Conservation (phyloP, 2,113 vertebrate species). For the Lepisosteus osseus region DNA sequence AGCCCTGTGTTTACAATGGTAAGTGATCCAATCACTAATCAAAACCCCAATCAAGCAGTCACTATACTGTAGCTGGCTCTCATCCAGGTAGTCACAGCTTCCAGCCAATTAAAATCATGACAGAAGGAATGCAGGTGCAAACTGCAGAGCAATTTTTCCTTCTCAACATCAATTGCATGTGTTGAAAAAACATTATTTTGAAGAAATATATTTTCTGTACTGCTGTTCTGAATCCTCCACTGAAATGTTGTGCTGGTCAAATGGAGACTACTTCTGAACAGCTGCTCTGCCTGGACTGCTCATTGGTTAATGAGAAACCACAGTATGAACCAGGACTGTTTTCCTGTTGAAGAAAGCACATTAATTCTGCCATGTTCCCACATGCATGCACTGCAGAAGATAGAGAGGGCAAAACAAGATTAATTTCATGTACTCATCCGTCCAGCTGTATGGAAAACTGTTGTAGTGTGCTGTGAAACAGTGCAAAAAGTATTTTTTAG, state of each 20-base stretch:
- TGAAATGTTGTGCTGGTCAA: neutral
- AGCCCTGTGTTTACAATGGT: constrained; percentile 7
- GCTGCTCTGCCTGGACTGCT: too few relatives aligned
- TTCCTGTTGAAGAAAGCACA: too few relatives aligned
- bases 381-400: too few relatives aligned
- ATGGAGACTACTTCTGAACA: too few relatives aligned
- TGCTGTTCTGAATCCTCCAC: neutral
- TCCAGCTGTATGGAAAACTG: too few relatives aligned
- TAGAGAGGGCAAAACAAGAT: too few relatives aligned
- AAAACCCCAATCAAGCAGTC: constrained; percentile 31
- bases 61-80: constrained; percentile 5
- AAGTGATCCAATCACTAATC: constrained; percentile 33
- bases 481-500: too few relatives aligned
- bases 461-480: too few relatives aligned
- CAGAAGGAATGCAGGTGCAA: constrained; percentile 24
- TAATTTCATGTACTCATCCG: too few relatives aligned
- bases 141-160: neutral
- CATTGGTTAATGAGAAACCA: too few relatives aligned
- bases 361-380: too few relatives aligned
- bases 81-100: constrained; percentile 24
- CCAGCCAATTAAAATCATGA: constrained; percentile 29
- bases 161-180: constrained; percentile 3
- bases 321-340: too few relatives aligned
- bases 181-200: neutral
- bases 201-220: neutral